Evolutionary conservation across 2,888 invertebrate genomes (phyloP), one percentile per base, ranked within the genome.

Genomic region (Dasypolia templi): DNA sequence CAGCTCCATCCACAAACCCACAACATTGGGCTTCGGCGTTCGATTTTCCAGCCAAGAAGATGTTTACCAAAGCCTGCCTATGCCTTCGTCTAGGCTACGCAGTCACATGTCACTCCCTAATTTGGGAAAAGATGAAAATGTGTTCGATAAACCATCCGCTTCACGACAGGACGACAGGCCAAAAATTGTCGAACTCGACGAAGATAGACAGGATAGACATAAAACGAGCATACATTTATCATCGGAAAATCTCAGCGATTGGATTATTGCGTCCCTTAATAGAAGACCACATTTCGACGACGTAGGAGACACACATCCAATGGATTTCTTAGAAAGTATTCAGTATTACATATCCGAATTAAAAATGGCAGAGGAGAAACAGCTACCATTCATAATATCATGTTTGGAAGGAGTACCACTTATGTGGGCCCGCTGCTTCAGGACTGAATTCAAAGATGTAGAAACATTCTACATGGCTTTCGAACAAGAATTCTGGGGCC

Each of bases 41-140:
- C 93, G 95, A 35, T 96, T 96, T 88, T 95, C 96, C 42, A 96
- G 96, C 74, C 96, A 96, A 89, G 96, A 96, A 85, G 94, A 96
- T 85, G 93, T 96, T 64, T 95, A 93, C 81, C 92, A 93, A 75
- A 93, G 93, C 77, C 92, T 96, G 92, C 95, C 96, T 64, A 94
- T 96, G 94, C 95, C 96, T 29, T 95, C 96, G 11, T 95, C 96
- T 62, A 90, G 95, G 86, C 89, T 96, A 69, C 93, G 95, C 51
- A 95, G 93, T 87, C 96, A 96, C 82, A 94, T 96, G 94, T 96
- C 96, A n/a, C 90, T 96, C 55, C 96, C 96, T 44, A 95, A 96
- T 89, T 91, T 96, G 83, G 96, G 92, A 19, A 96, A 96, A 91
- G 82, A 92, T 29, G 94, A 94, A 59, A 89, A 83, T 70, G 87